These are phyloP conservation scores for Lerema accius DNA, from an alignment of 1,140 invertebrate genomes.

Conservation along the genomic window DNA sequence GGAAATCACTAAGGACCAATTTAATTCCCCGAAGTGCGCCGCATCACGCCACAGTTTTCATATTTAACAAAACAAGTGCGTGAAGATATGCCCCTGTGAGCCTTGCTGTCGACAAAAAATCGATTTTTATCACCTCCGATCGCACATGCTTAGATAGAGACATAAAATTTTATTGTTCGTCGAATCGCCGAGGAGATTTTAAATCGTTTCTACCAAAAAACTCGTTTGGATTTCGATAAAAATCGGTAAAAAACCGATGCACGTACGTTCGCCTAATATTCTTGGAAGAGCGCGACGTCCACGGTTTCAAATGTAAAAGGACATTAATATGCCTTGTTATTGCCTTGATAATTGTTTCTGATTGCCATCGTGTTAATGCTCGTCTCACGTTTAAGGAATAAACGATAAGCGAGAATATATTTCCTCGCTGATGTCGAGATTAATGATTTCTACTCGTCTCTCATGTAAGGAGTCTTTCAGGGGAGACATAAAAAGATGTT, in stretches of 20 bases:
- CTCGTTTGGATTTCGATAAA: slow-evolving; percentile 71
- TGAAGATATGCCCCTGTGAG: slow-evolving; percentile 43
- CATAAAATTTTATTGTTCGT: slow-evolving; percentile 74
- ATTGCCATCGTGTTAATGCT: slow-evolving; percentile 40
- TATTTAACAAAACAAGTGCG: slow-evolving; percentile 28
- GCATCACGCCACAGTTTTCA: slow-evolving; percentile 2
- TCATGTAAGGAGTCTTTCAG: too few species aligned
- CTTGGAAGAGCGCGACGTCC: slow-evolving; percentile 46
- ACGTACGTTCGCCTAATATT: slow-evolving; percentile 55
- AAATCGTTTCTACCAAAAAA: slow-evolving; percentile 60
- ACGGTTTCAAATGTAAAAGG: slow-evolving; percentile 58
- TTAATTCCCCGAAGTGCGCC: slow-evolving; percentile 1
- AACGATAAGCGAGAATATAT: slow-evolving; percentile 5
- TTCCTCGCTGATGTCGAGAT: too few species aligned
- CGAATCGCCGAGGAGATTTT: slow-evolving; percentile 60
- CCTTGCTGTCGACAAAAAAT: slow-evolving; percentile 40
- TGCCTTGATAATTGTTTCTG: slow-evolving; percentile 54
- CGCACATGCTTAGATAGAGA: slow-evolving; percentile 63
- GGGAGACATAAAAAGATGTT: too few species aligned
- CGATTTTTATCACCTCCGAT: slow-evolving; percentile 59
- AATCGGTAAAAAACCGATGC: slow-evolving; percentile 69
- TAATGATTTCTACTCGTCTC: too few species aligned
- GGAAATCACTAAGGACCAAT: not conserved
- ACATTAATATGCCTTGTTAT: slow-evolving; percentile 59
- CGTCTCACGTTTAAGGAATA: not conserved